Evolutionary conservation across 2,113 vertebrate species (phyloP).

Genomic region (Aldabrachelys gigantea): DNA sequence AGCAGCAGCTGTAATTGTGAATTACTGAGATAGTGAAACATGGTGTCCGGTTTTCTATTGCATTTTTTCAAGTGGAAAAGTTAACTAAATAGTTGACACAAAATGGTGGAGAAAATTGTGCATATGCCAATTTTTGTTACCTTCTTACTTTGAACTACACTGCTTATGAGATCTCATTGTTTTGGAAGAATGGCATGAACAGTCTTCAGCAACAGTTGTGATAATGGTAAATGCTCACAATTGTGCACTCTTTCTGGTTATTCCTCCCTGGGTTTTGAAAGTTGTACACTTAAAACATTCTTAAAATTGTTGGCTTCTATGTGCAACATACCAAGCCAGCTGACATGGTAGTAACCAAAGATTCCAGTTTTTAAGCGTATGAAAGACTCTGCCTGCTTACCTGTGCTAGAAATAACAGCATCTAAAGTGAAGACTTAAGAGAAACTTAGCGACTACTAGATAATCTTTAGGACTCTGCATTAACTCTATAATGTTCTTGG

Average conservation of each 20-base stretch:
- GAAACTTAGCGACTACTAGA: slow-evolving; percentile 92
- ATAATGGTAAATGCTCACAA: slow-evolving; percentile 85
- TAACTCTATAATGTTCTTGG: slow-evolving; percentile 93
- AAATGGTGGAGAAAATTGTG: slow-evolving; percentile 88
- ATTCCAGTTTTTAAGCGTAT: slow-evolving; percentile 87
- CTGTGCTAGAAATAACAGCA: slow-evolving; percentile 89
- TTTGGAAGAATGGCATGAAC: slow-evolving; percentile 87
- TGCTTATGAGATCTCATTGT: slow-evolving; percentile 85
- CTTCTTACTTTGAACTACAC: slow-evolving; percentile 86
- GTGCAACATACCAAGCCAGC: slow-evolving; percentile 80
- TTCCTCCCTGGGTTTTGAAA: slow-evolving; percentile 85
- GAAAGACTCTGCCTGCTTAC: slow-evolving; percentile 91
- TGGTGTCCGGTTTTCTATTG: slow-evolving; percentile 89
- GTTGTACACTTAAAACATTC: slow-evolving; percentile 89
- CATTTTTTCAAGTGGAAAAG: slow-evolving; percentile 88
- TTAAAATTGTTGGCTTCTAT: slow-evolving; percentile 85
- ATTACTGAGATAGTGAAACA: slow-evolving; percentile 90
- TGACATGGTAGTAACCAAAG: slow-evolving; percentile 88
- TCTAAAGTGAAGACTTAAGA: slow-evolving; percentile 90
- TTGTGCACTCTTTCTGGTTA: slow-evolving; percentile 83
- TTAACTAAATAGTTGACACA: slow-evolving; percentile 86
- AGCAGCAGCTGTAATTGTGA: slow-evolving; percentile 87
- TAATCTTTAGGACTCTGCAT: slow-evolving; percentile 91
- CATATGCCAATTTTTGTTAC: slow-evolving; percentile 91
- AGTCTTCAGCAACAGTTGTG: slow-evolving; percentile 86